phyloP scores from a whole-genome alignment of 2,888 invertebrate species.

The Eubasilissa splendida region DNA sequence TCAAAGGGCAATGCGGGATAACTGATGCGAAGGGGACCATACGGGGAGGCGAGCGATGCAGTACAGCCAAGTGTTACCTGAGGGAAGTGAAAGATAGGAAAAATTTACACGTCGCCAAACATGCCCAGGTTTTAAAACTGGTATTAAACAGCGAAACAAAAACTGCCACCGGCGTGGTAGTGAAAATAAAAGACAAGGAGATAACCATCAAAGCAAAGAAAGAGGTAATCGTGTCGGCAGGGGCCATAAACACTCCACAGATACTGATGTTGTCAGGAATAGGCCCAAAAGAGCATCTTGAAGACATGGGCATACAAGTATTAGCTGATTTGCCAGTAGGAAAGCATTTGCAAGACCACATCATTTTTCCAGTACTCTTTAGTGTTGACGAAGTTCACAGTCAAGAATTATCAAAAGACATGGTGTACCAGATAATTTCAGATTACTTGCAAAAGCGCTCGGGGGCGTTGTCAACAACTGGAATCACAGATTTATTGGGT shows the following conservation, averaged over 20 bases:
- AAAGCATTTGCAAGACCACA: slow-evolving; percentile 71
- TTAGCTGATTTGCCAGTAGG: slow-evolving; percentile 68
- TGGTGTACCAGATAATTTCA: slow-evolving; percentile 60
- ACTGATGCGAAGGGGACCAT: slow-evolving; percentile 69
- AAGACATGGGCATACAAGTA: slow-evolving; percentile 59
- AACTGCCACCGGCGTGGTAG: slow-evolving; percentile 65
- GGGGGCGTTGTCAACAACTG: slow-evolving; percentile 69
- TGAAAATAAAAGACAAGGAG: slow-evolving; percentile 63
- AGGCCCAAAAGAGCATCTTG: slow-evolving; percentile 66
- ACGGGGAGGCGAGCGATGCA: slow-evolving; percentile 68
- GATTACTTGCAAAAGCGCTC: slow-evolving; percentile 69
- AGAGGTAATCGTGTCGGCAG: slow-evolving; percentile 71
- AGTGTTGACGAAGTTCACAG: slow-evolving; percentile 60
- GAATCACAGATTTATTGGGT: slow-evolving; percentile 68
- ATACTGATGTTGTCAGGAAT: slow-evolving; percentile 72
- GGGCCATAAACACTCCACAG: slow-evolving; percentile 69
- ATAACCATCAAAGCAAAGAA: slow-evolving; percentile 64
- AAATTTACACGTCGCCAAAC: slow-evolving; percentile 67
- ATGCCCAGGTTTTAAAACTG: slow-evolving; percentile 69
- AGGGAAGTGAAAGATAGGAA: slow-evolving; percentile 63
- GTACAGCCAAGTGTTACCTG: slow-evolving; percentile 73
- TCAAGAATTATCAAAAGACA: slow-evolving; percentile 60
- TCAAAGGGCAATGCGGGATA: slow-evolving; percentile 67
- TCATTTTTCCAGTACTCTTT: slow-evolving; percentile 65
- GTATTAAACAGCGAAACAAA: slow-evolving; percentile 68